phyloP scores from a whole-genome alignment of 2,113 vertebrate genomes.

The Poeciliopsis occidentalis region DNA sequence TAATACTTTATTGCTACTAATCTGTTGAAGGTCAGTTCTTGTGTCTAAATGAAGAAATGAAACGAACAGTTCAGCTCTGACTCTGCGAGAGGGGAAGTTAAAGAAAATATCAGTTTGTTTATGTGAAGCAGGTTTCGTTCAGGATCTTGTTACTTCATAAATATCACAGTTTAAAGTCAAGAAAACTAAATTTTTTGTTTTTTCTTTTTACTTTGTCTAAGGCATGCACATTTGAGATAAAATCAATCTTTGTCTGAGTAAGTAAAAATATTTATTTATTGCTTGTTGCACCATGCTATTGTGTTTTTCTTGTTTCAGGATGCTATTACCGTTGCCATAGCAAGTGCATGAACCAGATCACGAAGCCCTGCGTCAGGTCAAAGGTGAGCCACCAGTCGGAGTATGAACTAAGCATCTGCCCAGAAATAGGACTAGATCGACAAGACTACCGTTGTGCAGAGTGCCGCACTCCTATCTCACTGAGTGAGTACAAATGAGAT shows the following conservation, averaged over 20 bases:
- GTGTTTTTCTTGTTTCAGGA: conserved; percentile 75
- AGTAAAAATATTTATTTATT: not conserved
- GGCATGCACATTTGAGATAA: not conserved
- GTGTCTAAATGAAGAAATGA: not conserved
- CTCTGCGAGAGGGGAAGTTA: not conserved
- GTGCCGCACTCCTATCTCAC: conserved; percentile 89
- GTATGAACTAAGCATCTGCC: conserved; percentile 96
- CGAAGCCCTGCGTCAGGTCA: conserved; percentile 90
- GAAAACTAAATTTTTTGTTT: not conserved
- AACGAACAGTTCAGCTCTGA: not conserved
- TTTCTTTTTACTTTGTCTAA: not conserved
- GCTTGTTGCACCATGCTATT: not conserved
- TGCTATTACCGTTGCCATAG: conserved; percentile 97
- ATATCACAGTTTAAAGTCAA: not conserved
- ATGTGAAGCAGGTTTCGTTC: not conserved
- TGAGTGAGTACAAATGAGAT: conserved; percentile 83
- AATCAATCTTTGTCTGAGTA: not conserved
- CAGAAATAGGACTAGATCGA: conserved; percentile 91
- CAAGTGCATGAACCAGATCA: conserved; percentile 95
- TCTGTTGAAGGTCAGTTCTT: not conserved
- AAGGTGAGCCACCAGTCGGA: conserved; percentile 97
- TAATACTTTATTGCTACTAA: not conserved
- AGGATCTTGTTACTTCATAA: not conserved
- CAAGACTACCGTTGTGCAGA: conserved; percentile 96
- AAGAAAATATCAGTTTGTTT: not conserved